Percentiles rank a stretch among this genome's conserved stretches.
phyloP scores from a whole-genome alignment of 1,140 invertebrate genomes.

The Vollenhovia emeryi region DNA sequence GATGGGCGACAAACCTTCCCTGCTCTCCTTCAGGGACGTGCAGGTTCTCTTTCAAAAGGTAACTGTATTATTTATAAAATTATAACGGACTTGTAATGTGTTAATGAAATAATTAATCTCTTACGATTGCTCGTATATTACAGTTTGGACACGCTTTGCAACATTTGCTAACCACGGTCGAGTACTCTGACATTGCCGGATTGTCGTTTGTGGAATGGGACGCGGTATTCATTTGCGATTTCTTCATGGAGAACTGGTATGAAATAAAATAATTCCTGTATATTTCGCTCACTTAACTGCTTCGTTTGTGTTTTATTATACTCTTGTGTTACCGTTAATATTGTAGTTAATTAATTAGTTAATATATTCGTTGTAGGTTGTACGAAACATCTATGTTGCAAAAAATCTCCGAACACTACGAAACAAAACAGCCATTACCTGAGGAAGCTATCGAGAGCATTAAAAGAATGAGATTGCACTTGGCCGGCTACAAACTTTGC shows the following conservation, averaged over 20 bases:
- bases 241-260: conserved; percentile 93
- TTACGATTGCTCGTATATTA: not conserved
- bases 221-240: conserved; percentile 91
- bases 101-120: not conserved
- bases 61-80: conserved; percentile 46
- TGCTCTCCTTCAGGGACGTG: conserved; percentile 92
- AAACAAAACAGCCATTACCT: conserved; percentile 90
- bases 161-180: conserved; percentile 91
- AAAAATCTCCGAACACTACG: conserved; percentile 90
- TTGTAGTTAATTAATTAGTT: not conserved
- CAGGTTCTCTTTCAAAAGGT: conserved; percentile 91
- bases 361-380: conserved; percentile 79
- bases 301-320: not conserved
- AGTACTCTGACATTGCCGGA: conserved; percentile 94
- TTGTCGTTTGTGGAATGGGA: conserved; percentile 97
- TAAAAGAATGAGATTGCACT: conserved; percentile 88
- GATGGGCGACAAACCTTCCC: conserved; percentile 87
- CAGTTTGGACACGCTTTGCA: conserved; percentile 94
- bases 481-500: conserved; percentile 92
- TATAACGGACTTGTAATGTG: not conserved
- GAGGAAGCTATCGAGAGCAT: conserved; percentile 88
- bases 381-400: conserved; percentile 90
- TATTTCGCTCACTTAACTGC: not conserved
- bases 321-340: not conserved
- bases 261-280: conserved; percentile 37